Evolutionary conservation across 2,797 vertebrate genomes (phyloP).

Genomic region (Xerus rutilus): DNA sequence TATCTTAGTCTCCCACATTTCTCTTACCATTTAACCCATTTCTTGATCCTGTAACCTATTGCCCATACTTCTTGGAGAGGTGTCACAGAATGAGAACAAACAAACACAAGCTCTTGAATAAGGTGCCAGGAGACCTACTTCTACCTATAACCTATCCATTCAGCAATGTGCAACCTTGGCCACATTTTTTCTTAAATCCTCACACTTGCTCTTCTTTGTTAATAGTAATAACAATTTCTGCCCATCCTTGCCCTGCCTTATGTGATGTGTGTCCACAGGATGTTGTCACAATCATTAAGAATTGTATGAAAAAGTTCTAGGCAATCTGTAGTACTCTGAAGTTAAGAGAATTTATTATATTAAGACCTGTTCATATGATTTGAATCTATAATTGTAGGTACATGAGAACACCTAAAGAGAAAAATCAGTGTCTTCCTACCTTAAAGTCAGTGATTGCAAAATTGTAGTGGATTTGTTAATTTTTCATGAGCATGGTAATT

Average conservation of each 20-base stretch:
- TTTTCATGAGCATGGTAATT: neutral
- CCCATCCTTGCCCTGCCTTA: neutral
- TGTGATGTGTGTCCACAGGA: neutral
- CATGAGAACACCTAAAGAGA: neutral
- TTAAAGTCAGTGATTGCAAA: conserved; percentile 17
- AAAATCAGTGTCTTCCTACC: neutral
- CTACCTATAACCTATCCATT: neutral
- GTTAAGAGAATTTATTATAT: neutral
- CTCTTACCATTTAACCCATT: neutral
- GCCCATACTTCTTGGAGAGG: neutral
- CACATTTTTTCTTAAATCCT: neutral
- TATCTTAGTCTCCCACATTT: neutral
- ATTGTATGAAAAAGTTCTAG: neutral
- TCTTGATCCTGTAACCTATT: conserved; percentile 15
- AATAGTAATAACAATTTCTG: neutral
- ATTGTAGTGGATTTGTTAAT: neutral
- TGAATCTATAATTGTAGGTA: conserved; percentile 1
- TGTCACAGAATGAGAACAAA: neutral
- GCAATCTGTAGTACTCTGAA: neutral
- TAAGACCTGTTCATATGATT: neutral
- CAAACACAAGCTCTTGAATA: neutral
- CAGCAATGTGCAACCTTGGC: neutral
- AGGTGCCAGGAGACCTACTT: neutral
- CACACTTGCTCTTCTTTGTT: neutral
- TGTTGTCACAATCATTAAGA: neutral